Evolutionary conservation across 2,888 invertebrate genomes (phyloP).

Genomic region (Sturmia bella): DNA sequence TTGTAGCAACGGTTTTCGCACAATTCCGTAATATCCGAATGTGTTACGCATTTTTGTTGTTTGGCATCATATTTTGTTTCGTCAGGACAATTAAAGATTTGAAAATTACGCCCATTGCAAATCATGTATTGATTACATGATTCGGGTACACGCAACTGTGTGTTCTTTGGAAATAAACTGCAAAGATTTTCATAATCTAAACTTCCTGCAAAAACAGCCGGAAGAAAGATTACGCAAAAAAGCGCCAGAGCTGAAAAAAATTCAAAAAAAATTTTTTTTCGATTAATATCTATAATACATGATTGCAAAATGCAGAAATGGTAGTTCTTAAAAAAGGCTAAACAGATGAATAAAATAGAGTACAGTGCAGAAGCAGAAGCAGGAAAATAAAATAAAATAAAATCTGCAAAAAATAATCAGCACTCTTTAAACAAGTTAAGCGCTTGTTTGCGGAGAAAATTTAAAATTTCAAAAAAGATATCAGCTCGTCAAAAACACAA

Average conservation of each 20-base stretch:
- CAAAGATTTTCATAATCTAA: conserved; percentile 71
- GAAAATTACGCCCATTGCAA: conserved; percentile 71
- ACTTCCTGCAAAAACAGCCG: neutral
- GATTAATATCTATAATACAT: too few species aligned
- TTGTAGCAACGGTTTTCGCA: conserved; percentile 76
- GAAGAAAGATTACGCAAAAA: neutral
- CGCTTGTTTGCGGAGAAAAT: too few species aligned
- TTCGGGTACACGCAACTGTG: conserved; percentile 75
- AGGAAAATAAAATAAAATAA: too few species aligned
- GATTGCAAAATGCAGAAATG: too few species aligned
- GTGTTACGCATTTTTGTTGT: conserved; percentile 71
- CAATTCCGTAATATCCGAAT: conserved; percentile 62
- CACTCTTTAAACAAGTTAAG: too few species aligned
- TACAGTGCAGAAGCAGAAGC: too few species aligned
- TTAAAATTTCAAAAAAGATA: too few species aligned
- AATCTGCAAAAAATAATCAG: too few species aligned
- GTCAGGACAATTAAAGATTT: conserved; percentile 69
- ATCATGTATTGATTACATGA: conserved; percentile 76
- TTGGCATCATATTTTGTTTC: conserved; percentile 70
- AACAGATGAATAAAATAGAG: too few species aligned
- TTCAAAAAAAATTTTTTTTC: neutral
- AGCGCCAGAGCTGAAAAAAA: conserved; percentile 37
- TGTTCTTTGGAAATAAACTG: conserved; percentile 74
- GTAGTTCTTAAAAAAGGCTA: too few species aligned
- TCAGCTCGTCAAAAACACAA: too few species aligned